These are phyloP conservation scores for Salvelinus fontinalis DNA, from an alignment of 2,113 vertebrate genomes.

Conservation along the genomic window DNA sequence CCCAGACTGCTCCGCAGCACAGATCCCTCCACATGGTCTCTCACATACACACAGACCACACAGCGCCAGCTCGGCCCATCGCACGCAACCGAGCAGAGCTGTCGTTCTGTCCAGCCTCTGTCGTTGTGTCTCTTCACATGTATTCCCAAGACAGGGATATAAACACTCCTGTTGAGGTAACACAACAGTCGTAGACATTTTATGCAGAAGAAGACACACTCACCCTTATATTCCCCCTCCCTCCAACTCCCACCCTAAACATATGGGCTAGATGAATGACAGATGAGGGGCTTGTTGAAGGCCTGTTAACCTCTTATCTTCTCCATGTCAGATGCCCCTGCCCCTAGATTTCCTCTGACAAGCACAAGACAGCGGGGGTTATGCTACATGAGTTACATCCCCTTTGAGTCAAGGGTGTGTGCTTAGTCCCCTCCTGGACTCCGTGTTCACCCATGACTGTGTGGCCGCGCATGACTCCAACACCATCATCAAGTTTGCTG, in stretches of 20 bases:
- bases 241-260: conserved; percentile 55
- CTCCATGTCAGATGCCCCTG: conserved; percentile 48
- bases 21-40: conserved; percentile 64
- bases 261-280: conserved; percentile 65
- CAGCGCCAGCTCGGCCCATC: conserved; percentile 83
- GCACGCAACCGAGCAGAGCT: conserved; percentile 87
- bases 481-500: no score
- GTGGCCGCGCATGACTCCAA: no score
- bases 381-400: conserved; percentile 34
- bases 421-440: no score
- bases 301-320: conserved; percentile 67
- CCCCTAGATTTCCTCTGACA: conserved; percentile 63
- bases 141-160: conserved; percentile 24
- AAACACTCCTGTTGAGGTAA: conserved; percentile 14
- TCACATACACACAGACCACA: conserved; percentile 80
- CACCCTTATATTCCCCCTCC: conserved; percentile 16
- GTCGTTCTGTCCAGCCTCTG: conserved; percentile 76
- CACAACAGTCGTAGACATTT: conserved; percentile 17
- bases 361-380: conserved; percentile 59
- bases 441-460: no score
- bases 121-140: conserved; percentile 26
- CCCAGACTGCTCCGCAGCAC: conserved; percentile 52
- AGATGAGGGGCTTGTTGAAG: conserved; percentile 52
- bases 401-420: not conserved
- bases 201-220: conserved; percentile 38